Percentiles rank a stretch among this genome's conserved stretches.
Evolutionary conservation across 2,888 invertebrate genomes (phyloP).

Genomic region (Darwinula stevensoni): DNA sequence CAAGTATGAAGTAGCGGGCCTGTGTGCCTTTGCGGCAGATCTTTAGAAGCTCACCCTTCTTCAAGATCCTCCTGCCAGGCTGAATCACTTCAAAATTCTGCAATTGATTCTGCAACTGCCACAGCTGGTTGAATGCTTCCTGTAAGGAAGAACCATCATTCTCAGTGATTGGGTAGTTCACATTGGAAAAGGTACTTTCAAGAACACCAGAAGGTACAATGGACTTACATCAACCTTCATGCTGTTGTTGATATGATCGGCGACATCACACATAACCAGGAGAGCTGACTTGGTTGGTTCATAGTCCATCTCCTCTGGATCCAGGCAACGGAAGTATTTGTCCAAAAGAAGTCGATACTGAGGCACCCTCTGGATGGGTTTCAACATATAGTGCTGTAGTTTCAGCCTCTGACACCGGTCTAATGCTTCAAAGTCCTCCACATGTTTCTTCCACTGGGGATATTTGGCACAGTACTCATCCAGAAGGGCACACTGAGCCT

Average conservation of each 20-base stretch:
- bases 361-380: conserved; percentile 33
- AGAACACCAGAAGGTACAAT: not conserved
- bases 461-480: no score
- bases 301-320: conserved; percentile 20
- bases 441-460: conserved; percentile 18
- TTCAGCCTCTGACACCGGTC: conserved; percentile 22
- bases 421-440: conserved; percentile 20
- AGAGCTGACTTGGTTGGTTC: conserved; percentile 25
- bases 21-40: conserved; percentile 30
- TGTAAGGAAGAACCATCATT: no score
- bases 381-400: conserved; percentile 30
- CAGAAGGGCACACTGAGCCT: conserved; percentile 18
- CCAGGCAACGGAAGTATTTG: conserved; percentile 26
- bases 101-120: conserved; percentile 21
- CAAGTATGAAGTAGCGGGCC: conserved; percentile 29
- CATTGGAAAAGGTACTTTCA: no score
- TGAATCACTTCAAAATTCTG: conserved; percentile 18
- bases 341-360: conserved; percentile 29
- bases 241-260: conserved; percentile 25
- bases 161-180: no score
- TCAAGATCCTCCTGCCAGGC: conserved; percentile 25
- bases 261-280: conserved; percentile 24
- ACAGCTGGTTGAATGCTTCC: conserved; percentile 23
- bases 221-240: conserved; percentile 22
- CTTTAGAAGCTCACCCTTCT: conserved; percentile 30